Evolutionary conservation across 2,113 vertebrate species (phyloP).

Genomic region (Henicopernis longicauda): DNA sequence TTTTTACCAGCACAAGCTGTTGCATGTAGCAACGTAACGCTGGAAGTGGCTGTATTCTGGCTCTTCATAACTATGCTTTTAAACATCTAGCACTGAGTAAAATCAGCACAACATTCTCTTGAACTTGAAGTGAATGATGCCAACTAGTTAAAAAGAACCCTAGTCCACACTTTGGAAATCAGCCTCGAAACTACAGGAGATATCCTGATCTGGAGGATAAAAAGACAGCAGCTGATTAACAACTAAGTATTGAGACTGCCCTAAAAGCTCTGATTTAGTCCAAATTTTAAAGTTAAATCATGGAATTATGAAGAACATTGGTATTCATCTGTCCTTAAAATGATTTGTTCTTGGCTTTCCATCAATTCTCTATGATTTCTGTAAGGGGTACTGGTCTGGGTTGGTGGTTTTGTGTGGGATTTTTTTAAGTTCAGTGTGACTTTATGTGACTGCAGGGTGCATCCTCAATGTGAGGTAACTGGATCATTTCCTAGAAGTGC

Average conservation of each 20-base stretch:
- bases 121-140: not conserved
- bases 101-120: not conserved
- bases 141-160: not conserved
- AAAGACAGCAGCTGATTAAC: not conserved
- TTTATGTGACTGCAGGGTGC: not conserved
- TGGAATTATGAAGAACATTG: not conserved
- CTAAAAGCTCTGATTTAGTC: not conserved
- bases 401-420: no score
- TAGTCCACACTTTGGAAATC: not conserved
- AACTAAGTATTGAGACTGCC: not conserved
- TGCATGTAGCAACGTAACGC: fast-evolving
- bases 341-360: not conserved
- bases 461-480: not conserved
- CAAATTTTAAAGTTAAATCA: not conserved
- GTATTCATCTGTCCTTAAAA: not conserved
- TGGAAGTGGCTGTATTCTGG: not conserved
- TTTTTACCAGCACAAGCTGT: not conserved
- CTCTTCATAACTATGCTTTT: not conserved
- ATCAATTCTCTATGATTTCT: not conserved
- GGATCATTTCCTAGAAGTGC: not conserved
- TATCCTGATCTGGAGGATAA: not conserved
- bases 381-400: not conserved
- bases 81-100: not conserved
- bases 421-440: not conserved
- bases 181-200: not conserved